Evolutionary conservation across 2,888 invertebrate species (phyloP).

Genomic region (Hermodice carunculata): DNA sequence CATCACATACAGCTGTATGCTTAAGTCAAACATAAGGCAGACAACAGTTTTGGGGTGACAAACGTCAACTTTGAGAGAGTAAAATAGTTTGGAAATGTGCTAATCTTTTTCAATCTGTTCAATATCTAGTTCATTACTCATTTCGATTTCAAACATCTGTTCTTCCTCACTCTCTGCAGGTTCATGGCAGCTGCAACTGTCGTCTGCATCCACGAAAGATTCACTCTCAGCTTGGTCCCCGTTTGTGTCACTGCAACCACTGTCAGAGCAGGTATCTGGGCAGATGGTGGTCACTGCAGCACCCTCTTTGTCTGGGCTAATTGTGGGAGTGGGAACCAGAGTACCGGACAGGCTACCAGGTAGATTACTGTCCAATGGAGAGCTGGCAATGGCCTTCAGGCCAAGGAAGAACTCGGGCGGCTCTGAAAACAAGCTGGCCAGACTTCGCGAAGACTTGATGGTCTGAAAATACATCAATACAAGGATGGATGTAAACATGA

Average conservation of each 20-base stretch:
- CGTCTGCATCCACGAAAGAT: conserved; percentile 16
- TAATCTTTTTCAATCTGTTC: conserved; percentile 64
- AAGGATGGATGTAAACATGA: no score
- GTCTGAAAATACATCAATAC: conserved; percentile 12
- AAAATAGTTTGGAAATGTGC: no score
- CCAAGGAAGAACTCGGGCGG: conserved; percentile 29
- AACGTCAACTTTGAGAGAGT: no score
- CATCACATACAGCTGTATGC: no score
- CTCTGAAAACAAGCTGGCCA: conserved; percentile 23
- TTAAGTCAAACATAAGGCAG: no score
- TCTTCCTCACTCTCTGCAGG: conserved; percentile 22
- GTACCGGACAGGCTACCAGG: conserved; percentile 20
- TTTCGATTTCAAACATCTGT: conserved; percentile 49
- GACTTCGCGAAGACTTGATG: conserved; percentile 5
- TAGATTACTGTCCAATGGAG: conserved; percentile 56
- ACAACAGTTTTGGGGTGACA: no score
- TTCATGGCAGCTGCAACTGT: conserved; percentile 17
- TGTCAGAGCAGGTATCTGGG: not conserved
- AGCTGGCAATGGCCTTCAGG: conserved; percentile 63
- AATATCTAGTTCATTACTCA: conserved; percentile 46
- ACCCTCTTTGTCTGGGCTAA: not conserved
- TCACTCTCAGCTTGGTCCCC: conserved; percentile 13
- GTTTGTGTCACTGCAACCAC: conserved; percentile 23
- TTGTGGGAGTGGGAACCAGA: not conserved
- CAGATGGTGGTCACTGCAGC: not conserved